Evolutionary conservation across 2,797 vertebrate genomes (phyloP).

Genomic region (Nyctalus aviator): DNA sequence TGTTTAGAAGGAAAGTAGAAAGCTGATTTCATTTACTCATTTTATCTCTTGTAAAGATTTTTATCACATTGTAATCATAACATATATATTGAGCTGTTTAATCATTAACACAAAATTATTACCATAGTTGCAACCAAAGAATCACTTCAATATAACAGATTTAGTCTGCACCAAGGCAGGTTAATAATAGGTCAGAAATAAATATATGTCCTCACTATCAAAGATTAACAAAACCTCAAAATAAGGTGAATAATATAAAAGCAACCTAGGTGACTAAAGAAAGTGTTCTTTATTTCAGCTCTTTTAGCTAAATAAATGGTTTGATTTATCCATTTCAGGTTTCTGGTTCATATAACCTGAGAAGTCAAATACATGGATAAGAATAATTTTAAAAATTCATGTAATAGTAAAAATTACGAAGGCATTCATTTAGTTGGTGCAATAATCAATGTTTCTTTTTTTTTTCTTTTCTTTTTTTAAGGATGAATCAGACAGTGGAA

Average conservation of each 20-base stretch:
- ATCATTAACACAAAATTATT: conserved; percentile 31
- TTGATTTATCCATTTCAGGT: not conserved
- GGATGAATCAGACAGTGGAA: conserved; percentile 39
- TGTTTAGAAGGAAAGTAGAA: conserved; percentile 42
- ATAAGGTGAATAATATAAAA: conserved; percentile 10
- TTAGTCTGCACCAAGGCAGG: not conserved
- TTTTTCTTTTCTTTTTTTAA: conserved; percentile 51
- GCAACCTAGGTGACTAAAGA: not conserved
- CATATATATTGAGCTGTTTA: not conserved
- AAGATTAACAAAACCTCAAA: conserved; percentile 11
- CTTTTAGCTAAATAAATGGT: not conserved
- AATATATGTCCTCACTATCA: not conserved
- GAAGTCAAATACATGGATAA: not conserved
- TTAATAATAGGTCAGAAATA: conserved; percentile 20
- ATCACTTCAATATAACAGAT: not conserved
- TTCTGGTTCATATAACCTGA: not conserved
- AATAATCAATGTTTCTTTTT: not conserved
- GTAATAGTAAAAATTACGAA: conserved; percentile 2
- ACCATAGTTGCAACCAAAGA: not conserved
- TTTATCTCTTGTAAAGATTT: not conserved
- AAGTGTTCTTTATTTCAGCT: not conserved
- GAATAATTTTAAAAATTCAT: not conserved
- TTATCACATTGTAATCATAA: conserved; percentile 25
- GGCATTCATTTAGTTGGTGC: not conserved
- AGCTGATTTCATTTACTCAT: not conserved